Evolutionary conservation across 2,113 vertebrate genomes (phyloP), one percentile per base, ranked within the genome.

Genomic region (Chloroceryle aenea): DNA sequence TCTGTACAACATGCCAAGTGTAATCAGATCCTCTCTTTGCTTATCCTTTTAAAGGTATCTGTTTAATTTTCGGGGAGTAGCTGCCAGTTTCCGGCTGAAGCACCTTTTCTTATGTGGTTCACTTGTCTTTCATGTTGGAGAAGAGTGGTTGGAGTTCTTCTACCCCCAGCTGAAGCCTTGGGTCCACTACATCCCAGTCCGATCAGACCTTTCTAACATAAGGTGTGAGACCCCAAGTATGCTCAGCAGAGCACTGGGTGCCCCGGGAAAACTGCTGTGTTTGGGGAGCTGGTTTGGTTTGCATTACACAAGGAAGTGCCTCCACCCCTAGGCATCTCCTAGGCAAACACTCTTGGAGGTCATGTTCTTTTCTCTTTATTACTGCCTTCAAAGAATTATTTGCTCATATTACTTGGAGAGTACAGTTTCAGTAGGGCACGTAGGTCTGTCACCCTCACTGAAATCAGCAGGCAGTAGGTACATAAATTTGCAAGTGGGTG

Each of bases 41-140:
- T 85, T 91, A n/a, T 89, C 21, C 74, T 92, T 63, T 88, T 90
- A 22, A 85, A 99, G 99, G 97, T 99, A 99, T 89, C 98, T 99
- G 53, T 99, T 99, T 95, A 99, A 99, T 98, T 99, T 99, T 95
- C 98, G 99, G 2, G 99, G 99, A 7, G 99, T 99, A 85, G 99
- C 99, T 2, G 99, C 99, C 96, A 99, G 99, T 96, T 99, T 99
- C 97, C 99, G 99, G 12, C 92, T 99, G 97, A 99, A 99, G 82
- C 99, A 99, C 88, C 99, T 99, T 58, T 99, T 99, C 96, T 97
- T 99, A 40, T 99, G 99, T 9, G 98, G 99, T 21, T 99, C 99
- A 0, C 98, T 99, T 56, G 99, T 99, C 89, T 99, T 99, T 75
- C 99, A 99, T 0, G 99, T 99, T 2, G 99, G 99, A 12, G 98